These are phyloP conservation scores for Dynastes tityus DNA, from an alignment of 2,888 invertebrate genomes.

Conservation along the genomic window DNA sequence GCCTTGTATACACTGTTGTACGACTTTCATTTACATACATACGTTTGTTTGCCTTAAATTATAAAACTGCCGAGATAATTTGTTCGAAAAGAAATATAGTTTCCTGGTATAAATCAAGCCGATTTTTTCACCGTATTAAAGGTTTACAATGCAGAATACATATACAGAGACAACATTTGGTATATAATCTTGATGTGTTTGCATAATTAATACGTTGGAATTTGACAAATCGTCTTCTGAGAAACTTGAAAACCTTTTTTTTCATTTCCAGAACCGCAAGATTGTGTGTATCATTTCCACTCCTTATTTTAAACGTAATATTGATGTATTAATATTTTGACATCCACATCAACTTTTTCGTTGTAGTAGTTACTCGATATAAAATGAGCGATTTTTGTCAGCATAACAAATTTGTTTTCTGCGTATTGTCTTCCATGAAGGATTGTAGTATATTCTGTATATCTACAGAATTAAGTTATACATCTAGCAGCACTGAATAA, in stretches of 20 bases:
- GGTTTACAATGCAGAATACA: background rate
- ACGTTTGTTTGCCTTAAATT: slow-evolving; percentile 22
- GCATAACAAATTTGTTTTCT: too few species aligned
- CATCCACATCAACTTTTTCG: too few species aligned
- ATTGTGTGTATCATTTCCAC: background rate
- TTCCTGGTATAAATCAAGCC: slow-evolving; percentile 9
- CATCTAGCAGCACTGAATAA: too few species aligned
- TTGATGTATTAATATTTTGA: too few species aligned
- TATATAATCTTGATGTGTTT: background rate
- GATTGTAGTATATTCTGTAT: too few species aligned
- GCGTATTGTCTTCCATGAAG: too few species aligned
- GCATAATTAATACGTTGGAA: slow-evolving; percentile 33
- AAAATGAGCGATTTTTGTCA: too few species aligned
- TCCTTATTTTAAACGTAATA: slow-evolving; percentile 3
- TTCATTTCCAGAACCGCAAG: background rate
- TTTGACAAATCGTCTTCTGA: slow-evolving; percentile 27
- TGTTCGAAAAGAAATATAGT: slow-evolving; percentile 20
- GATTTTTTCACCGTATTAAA: slow-evolving; percentile 11
- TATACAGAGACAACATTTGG: background rate
- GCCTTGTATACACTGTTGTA: slow-evolving; percentile 15
- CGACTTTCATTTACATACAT: slow-evolving; percentile 23
- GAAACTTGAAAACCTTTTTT: background rate
- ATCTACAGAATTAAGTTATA: too few species aligned
- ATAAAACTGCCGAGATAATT: slow-evolving; percentile 1
- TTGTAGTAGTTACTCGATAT: too few species aligned